Evolutionary conservation across 2,888 invertebrate species (phyloP).

Genomic region (Chrysodeixis includens): DNA sequence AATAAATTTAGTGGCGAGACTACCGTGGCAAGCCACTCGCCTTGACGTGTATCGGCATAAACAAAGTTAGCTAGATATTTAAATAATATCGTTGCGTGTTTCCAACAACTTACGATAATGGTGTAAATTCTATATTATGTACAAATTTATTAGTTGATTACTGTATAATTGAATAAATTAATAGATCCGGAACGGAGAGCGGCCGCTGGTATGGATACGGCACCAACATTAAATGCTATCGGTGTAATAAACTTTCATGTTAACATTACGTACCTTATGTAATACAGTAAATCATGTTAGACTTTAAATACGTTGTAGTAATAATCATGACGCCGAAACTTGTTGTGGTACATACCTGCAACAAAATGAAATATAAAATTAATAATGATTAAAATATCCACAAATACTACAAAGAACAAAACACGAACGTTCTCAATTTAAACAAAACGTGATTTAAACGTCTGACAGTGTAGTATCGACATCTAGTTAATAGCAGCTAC

Average conservation of each 20-base stretch:
- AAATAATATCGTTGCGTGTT: constrained; percentile 33
- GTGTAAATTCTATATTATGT: constrained; percentile 36
- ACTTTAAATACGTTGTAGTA: constrained; percentile 2
- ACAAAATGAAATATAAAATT: constrained; percentile 55
- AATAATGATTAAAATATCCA: neutral
- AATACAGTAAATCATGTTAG: constrained; percentile 24
- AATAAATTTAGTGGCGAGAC: constrained; percentile 7
- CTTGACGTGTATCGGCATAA: constrained; percentile 12
- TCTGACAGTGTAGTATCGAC: constrained; percentile 43
- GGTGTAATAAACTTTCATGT: constrained; percentile 25
- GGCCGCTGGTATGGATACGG: constrained; percentile 31
- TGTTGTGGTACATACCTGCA: constrained; percentile 68
- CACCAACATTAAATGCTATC: constrained; percentile 36
- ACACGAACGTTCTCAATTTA: constrained; percentile 12
- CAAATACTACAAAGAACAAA: constrained; percentile 13
- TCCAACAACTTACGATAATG: constrained; percentile 40
- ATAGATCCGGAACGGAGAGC: constrained; percentile 59
- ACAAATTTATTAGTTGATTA: constrained; percentile 49
- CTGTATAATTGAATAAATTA: constrained; percentile 59
- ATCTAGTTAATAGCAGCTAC: constrained; percentile 65
- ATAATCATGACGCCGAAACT: constrained; percentile 8
- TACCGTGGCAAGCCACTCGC: constrained; percentile 6
- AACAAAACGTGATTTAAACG: constrained; percentile 44
- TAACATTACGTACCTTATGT: constrained; percentile 16
- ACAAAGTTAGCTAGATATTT: constrained; percentile 18